Evolutionary conservation across 2,888 invertebrate genomes (phyloP).

Genomic region (Omphaloscelis lunosa): DNA sequence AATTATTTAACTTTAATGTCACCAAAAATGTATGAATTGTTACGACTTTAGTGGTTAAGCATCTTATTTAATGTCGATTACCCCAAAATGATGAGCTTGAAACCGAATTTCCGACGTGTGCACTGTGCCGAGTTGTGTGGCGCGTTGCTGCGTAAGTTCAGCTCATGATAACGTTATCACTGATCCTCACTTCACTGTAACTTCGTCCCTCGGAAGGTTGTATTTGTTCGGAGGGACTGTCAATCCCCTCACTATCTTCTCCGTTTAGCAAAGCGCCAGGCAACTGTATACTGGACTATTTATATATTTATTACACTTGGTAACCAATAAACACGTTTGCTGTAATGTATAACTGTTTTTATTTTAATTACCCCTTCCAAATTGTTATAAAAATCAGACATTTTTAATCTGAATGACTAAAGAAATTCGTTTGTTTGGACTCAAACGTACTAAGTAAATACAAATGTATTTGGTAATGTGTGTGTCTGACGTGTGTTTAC

Average conservation of each 20-base stretch:
- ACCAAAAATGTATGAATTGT: not conserved
- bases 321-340: conserved; percentile 78
- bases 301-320: conserved; percentile 75
- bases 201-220: conserved; percentile 28
- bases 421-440: not conserved
- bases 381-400: not conserved
- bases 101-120: conserved; percentile 59
- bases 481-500: not conserved
- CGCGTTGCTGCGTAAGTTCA: conserved; percentile 58
- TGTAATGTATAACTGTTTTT: conserved; percentile 73
- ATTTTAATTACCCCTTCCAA: conserved; percentile 50
- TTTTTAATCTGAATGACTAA: not conserved
- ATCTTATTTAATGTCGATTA: conserved; percentile 14
- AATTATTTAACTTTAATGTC: not conserved
- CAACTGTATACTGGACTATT: conserved; percentile 70
- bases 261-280: conserved; percentile 68
- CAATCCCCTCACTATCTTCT: conserved; percentile 44
- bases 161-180: conserved; percentile 13
- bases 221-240: conserved; percentile 34
- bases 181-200: conserved; percentile 7
- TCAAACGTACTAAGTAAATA: not conserved
- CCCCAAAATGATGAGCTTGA: conserved; percentile 47
- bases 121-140: conserved; percentile 65
- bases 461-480: not conserved
- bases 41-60: conserved; percentile 1